Percentiles rank a stretch among this genome's conserved stretches.
phyloP scores from a whole-genome alignment of 2,113 vertebrate genomes.

The Leucopsar rothschildi region DNA sequence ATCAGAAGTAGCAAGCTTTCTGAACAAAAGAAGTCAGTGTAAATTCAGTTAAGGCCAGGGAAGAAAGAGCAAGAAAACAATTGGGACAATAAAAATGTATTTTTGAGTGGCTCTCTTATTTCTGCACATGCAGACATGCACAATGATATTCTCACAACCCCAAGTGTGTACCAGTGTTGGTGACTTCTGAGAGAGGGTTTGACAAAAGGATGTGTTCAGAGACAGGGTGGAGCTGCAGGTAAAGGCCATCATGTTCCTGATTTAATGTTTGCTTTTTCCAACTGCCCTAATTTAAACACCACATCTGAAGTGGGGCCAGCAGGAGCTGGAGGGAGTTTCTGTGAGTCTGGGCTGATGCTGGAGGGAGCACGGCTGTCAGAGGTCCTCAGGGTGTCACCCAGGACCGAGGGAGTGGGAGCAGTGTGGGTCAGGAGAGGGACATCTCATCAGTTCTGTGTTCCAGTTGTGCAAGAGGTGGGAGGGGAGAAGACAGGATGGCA shows the following conservation, averaged over 20 bases:
- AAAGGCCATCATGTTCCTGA: neutral
- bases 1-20: neutral
- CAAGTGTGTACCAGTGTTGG: fast-evolving
- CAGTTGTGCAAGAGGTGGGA: neutral
- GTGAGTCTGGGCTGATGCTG: neutral
- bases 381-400: too few relatives aligned
- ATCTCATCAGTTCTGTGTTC: fast-evolving
- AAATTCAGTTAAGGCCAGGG: neutral
- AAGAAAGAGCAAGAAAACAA: neutral
- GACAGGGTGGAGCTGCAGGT: neutral
- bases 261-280: neutral
- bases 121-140: neutral
- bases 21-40: neutral
- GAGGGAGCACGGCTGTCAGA: neutral
- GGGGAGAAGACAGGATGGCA: neutral
- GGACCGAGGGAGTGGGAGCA: fast-evolving
- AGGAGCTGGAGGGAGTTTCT: neutral
- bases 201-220: neutral
- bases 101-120: neutral
- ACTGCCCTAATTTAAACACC: neutral
- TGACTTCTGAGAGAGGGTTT: neutral
- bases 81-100: neutral
- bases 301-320: neutral
- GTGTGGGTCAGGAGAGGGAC: fast-evolving
- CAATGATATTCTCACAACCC: too few relatives aligned